Base-by-base conservation (phyloP, 2,888 invertebrate species). In the Drosophila prostipennis region DNA sequence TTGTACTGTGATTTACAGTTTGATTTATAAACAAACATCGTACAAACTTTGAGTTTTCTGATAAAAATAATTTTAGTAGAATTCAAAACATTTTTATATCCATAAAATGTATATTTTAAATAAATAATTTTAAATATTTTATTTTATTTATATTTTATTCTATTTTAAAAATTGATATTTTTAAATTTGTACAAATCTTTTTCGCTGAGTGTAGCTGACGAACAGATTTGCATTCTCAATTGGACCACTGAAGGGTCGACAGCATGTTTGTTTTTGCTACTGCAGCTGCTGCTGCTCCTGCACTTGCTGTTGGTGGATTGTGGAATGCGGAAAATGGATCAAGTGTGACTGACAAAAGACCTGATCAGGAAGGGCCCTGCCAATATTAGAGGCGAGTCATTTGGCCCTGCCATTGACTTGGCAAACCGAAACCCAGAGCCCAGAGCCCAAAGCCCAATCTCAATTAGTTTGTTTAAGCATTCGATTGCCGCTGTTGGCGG, bases 151-250 rank as follows among this genome's bases (percentile, higher is more conserved):
- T n/a, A n/a, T n/a, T n/a, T n/a, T n/a, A n/a, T n/a, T n/a, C n/a
- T n/a, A n/a, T n/a, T n/a, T n/a, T n/a, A n/a, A n/a, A n/a, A n/a
- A n/a, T n/a, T n/a, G n/a, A n/a, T n/a, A n/a, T n/a, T n/a, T n/a
- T n/a, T n/a, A n/a, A n/a, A n/a, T n/a, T n/a, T n/a, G n/a, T n/a
- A n/a, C n/a, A n/a, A n/a, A n/a, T n/a, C n/a, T n/a, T n/a, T 2
- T 55, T 55, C 19, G 4, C 8, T 8, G 1, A 48, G 56, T 59
- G 59, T 42, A 13, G 10, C 54, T 54, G 55, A 52, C 54, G 43
- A 56, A 68, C 76, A 77, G 81, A 85, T 85, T 85, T 85, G 77
- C 84, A 85, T 88, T 84, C 85, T 88, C 87, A 84, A 85, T 88
- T 88, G 84, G 86, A 67, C 72, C 37, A 56, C 73, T 71, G 70